Conservation (phyloP, 2,888 invertebrate genomes). For the Catocala nupta region DNA sequence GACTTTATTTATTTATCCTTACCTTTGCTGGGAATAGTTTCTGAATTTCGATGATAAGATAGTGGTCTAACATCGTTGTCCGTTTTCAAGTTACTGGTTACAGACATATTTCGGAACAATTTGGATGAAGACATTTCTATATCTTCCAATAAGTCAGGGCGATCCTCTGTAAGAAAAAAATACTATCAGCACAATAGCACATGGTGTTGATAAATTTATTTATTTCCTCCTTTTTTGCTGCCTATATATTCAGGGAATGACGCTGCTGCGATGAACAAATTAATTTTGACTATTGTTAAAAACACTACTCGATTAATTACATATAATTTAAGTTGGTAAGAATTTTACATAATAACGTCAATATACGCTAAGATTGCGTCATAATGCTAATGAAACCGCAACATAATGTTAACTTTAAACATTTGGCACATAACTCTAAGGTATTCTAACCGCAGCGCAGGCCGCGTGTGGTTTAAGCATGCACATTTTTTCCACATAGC, state of each 20-base stretch:
- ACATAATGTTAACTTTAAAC: conserved; percentile 2
- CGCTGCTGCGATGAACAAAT: too few relatives aligned
- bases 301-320: too few relatives aligned
- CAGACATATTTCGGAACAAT: conserved; percentile 66
- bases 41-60: conserved; percentile 68
- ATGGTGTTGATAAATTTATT: too few relatives aligned
- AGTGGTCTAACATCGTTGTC: conserved; percentile 64
- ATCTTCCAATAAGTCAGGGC: conserved; percentile 63
- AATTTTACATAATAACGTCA: background rate
- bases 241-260: too few relatives aligned
- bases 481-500: conserved; percentile 10
- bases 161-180: conserved; percentile 67
- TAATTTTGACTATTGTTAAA: too few relatives aligned
- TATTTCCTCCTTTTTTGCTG: too few relatives aligned
- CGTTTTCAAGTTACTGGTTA: conserved; percentile 48
- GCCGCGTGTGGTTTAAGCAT: background rate
- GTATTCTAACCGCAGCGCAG: conserved; percentile 1
- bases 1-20: conserved; percentile 9
- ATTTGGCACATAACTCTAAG: conserved; percentile 3
- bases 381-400: background rate
- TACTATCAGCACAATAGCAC: too few relatives aligned
- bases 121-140: conserved; percentile 47
- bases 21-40: conserved; percentile 37
- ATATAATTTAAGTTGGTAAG: too few relatives aligned
- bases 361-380: background rate